Percentiles rank a stretch among this genome's conserved stretches.
phyloP scores from a whole-genome alignment of 1,140 invertebrate species.

The Trinorchestia longiramus region DNA sequence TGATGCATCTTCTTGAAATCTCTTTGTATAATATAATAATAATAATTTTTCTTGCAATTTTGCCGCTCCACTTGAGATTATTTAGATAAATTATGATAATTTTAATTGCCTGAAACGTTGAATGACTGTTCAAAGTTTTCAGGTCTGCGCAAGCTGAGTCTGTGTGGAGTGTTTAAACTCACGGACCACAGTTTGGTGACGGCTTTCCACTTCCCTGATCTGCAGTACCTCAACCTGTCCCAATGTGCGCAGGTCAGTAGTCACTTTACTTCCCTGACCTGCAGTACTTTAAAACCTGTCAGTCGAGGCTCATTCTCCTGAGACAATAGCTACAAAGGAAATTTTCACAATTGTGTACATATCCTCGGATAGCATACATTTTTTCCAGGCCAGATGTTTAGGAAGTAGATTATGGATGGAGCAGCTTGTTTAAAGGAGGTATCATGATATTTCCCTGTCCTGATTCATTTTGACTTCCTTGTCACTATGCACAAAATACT shows the following conservation, averaged over 20 bases:
- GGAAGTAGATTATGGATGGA: background rate
- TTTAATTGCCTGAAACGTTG: background rate
- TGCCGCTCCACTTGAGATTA: background rate
- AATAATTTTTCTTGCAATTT: background rate
- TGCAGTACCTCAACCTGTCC: constrained; percentile 38
- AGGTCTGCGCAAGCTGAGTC: constrained; percentile 25
- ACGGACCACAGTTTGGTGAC: constrained; percentile 34
- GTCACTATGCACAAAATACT: too few relatives aligned
- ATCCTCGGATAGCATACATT: background rate
- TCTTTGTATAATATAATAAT: too few relatives aligned
- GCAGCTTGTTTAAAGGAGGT: too few relatives aligned
- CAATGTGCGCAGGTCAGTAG: constrained; percentile 14
- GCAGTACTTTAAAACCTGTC: background rate
- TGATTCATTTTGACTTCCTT: too few relatives aligned
- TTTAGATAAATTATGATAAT: background rate
- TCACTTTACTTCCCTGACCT: background rate
- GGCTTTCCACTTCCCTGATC: constrained; percentile 41
- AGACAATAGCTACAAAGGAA: background rate
- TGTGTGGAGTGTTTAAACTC: constrained; percentile 39
- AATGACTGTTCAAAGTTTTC: background rate
- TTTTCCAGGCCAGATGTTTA: background rate
- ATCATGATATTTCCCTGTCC: too few relatives aligned
- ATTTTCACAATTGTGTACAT: background rate
- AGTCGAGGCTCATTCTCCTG: background rate
- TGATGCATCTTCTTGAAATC: too few relatives aligned